Conservation (phyloP, 2,888 invertebrate genomes). For the Drosophila neutralis region DNA sequence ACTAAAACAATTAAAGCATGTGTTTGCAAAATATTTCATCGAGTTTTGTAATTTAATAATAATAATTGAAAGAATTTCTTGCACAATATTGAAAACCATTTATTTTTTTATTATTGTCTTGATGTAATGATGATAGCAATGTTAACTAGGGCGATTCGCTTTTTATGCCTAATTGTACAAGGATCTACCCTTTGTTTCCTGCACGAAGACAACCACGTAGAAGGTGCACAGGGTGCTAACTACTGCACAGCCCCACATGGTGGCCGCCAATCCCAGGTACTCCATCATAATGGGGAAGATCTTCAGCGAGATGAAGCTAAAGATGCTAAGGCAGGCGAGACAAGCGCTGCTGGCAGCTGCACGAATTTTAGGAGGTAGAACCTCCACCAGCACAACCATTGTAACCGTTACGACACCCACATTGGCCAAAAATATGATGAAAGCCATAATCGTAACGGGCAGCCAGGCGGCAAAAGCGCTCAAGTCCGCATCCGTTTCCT, state of each 20-base stretch:
- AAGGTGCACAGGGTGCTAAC: constrained; percentile 70
- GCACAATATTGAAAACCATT: not conserved
- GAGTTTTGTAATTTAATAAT: not conserved
- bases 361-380: constrained; percentile 76
- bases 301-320: constrained; percentile 71
- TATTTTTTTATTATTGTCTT: not conserved
- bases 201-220: constrained; percentile 69
- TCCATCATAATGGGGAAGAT: constrained; percentile 73
- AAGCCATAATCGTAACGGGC: constrained; percentile 73
- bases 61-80: not conserved
- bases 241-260: constrained; percentile 75
- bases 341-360: constrained; percentile 68
- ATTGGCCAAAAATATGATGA: constrained; percentile 76
- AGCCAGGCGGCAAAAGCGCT: constrained; percentile 60
- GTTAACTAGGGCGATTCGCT: not conserved
- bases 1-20: not conserved
- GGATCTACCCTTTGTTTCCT: constrained; percentile 80
- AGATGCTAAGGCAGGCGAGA: constrained; percentile 61
- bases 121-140: not conserved
- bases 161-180: constrained; percentile 52
- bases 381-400: constrained; percentile 78
- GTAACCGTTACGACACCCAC: constrained; percentile 76
- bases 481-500: constrained; percentile 58
- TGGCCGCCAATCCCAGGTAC: constrained; percentile 64
- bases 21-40: not conserved